Conservation (phyloP, 2,797 vertebrate species). For the Orientallactaga sibirica region DNA sequence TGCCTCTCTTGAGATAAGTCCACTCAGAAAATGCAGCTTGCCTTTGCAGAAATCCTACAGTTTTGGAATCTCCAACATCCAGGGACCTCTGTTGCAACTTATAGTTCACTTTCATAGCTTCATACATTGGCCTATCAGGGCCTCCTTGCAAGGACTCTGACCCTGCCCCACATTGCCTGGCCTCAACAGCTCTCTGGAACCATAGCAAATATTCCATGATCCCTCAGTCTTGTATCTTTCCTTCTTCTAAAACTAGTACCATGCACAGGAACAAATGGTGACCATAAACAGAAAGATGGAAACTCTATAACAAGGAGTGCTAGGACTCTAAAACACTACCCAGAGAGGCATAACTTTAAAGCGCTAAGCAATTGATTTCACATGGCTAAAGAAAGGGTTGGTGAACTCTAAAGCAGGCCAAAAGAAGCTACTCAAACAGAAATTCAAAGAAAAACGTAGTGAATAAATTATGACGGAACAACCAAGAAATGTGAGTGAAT, state of each 20-base stretch:
- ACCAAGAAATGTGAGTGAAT: not conserved
- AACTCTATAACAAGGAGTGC: not conserved
- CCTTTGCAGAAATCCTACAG: too few species aligned
- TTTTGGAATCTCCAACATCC: too few species aligned
- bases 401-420: not conserved
- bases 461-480: not conserved
- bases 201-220: too few species aligned
- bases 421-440: not conserved
- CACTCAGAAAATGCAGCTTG: too few species aligned
- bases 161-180: too few species aligned
- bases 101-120: too few species aligned
- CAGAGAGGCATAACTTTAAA: not conserved
- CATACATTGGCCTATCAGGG: too few species aligned
- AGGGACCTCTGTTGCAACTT: not conserved
- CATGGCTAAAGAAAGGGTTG: not conserved
- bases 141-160: too few species aligned
- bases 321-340: not conserved
- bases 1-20: too few species aligned
- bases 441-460: not conserved
- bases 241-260: too few species aligned
- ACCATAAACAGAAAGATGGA: not conserved
- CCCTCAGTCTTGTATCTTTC: too few species aligned
- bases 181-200: too few species aligned
- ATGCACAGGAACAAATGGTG: not conserved
- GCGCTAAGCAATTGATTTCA: not conserved